These are phyloP conservation scores for Hiodon alosoides DNA, from an alignment of 2,113 vertebrate species.

Conservation along the genomic window DNA sequence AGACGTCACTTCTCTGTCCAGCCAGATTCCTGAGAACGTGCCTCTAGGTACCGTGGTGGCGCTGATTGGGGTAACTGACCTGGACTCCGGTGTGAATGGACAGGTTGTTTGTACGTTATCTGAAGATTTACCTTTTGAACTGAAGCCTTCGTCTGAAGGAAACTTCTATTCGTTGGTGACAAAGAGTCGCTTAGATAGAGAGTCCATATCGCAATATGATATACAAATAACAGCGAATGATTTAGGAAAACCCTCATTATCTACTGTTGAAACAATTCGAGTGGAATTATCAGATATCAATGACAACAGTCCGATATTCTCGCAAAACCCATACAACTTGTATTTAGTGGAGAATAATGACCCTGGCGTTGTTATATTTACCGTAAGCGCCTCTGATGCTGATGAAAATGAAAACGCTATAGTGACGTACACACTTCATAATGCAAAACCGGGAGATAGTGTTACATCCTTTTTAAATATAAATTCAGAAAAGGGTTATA, in stretches of 20 bases:
- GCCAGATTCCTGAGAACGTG: slow-evolving; percentile 36
- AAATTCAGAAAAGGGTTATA: slow-evolving; percentile 49
- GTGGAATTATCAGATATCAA: slow-evolving; percentile 28
- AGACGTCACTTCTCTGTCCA: slow-evolving; percentile 46
- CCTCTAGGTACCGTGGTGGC: slow-evolving; percentile 28
- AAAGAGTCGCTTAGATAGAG: slow-evolving; percentile 38
- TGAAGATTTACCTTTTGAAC: slow-evolving; percentile 33
- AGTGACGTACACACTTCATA: slow-evolving; percentile 39
- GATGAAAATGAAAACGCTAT: slow-evolving; percentile 40
- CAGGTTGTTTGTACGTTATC: slow-evolving; percentile 24
- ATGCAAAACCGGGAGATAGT: slow-evolving; percentile 23
- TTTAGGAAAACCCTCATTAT: slow-evolving; percentile 39
- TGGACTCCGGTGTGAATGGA: slow-evolving; percentile 30
- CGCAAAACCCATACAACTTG: slow-evolving; percentile 30
- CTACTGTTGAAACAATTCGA: slow-evolving; percentile 18
- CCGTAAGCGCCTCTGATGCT: slow-evolving; percentile 26
- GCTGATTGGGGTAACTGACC: slow-evolving; percentile 34
- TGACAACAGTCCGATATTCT: slow-evolving; percentile 32
- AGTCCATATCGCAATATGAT: slow-evolving; percentile 33
- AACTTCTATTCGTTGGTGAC: slow-evolving; percentile 22
- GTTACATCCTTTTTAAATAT: slow-evolving; percentile 54
- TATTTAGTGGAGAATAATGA: slow-evolving; percentile 43
- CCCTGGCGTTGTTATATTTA: slow-evolving; percentile 37
- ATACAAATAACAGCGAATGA: slow-evolving; percentile 45
- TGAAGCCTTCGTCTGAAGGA: slow-evolving; percentile 25